These are phyloP conservation scores for Buathra laborator DNA, from an alignment of 2,888 invertebrate species.

Conservation along the genomic window DNA sequence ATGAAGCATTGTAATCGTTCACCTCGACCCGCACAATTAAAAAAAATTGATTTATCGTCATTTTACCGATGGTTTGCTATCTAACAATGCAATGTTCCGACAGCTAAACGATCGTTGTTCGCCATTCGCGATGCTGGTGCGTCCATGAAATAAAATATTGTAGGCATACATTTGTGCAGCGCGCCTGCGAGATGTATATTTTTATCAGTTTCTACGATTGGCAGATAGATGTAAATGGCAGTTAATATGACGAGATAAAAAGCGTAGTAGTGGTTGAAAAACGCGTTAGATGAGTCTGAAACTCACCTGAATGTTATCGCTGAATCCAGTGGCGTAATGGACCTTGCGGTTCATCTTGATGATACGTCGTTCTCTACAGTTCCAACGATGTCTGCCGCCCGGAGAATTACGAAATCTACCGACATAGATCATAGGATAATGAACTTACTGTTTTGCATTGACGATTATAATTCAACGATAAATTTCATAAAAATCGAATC, in stretches of 20 bases:
- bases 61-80: background rate
- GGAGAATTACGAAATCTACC: conserved; percentile 47
- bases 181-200: background rate
- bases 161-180: conserved; percentile 22
- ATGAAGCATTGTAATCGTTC: no score
- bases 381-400: conserved; percentile 45
- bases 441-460: background rate
- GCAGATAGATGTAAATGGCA: background rate
- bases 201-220: background rate
- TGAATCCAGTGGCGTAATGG: conserved; percentile 57
- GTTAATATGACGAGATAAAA: conserved; percentile 1
- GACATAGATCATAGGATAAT: background rate
- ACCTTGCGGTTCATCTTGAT: conserved; percentile 51
- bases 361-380: conserved; percentile 15
- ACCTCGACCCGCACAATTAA: no score
- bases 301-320: conserved; percentile 59
- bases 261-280: conserved; percentile 14
- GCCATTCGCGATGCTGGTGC: background rate
- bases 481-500: background rate
- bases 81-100: conserved; percentile 34
- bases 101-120: conserved; percentile 17
- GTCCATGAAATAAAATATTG: conserved; percentile 45
- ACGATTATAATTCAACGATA: background rate
- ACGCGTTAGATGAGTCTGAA: conserved; percentile 38
- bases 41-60: no score